Evolutionary conservation across 2,113 vertebrate species (phyloP).

Genomic region (Oreochromis aureus): DNA sequence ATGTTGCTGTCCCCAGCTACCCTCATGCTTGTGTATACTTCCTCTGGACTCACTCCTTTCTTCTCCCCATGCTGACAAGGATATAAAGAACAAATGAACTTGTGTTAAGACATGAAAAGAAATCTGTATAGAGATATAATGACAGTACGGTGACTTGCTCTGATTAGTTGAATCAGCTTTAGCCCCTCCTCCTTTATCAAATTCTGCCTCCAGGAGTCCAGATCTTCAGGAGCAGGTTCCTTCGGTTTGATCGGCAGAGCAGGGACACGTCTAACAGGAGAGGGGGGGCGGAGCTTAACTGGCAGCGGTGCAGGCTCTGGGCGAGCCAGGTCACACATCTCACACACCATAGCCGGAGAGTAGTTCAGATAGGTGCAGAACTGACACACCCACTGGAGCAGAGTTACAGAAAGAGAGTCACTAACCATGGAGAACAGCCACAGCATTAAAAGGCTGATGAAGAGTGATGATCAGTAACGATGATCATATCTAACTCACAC

Average conservation of each 20-base stretch:
- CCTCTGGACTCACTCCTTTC: slow-evolving; percentile 61
- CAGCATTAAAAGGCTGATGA: not conserved
- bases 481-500: not conserved
- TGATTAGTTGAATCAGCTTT: slow-evolving; percentile 78
- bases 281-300: slow-evolving; percentile 51
- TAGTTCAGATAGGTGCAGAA: slow-evolving; percentile 86
- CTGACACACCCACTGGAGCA: slow-evolving; percentile 72
- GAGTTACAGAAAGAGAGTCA: not conserved
- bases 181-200: slow-evolving; percentile 81
- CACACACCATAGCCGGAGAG: slow-evolving; percentile 72
- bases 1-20: slow-evolving; percentile 69
- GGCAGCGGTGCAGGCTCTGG: slow-evolving; percentile 56
- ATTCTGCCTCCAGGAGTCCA: slow-evolving; percentile 74
- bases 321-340: slow-evolving; percentile 80
- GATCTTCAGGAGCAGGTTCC: slow-evolving; percentile 44
- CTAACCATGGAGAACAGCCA: fast-evolving
- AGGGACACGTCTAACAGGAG: slow-evolving; percentile 50
- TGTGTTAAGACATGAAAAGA: not conserved
- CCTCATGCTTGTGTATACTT: slow-evolving; percentile 77
- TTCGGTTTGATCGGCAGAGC: slow-evolving; percentile 53
- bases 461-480: not conserved
- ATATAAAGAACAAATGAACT: not conserved
- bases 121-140: not conserved
- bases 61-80: slow-evolving; percentile 54
- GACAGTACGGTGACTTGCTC: slow-evolving; percentile 53